Base-by-base conservation (phyloP, 2,888 invertebrate species). In the Rhagonycha fulva region DNA sequence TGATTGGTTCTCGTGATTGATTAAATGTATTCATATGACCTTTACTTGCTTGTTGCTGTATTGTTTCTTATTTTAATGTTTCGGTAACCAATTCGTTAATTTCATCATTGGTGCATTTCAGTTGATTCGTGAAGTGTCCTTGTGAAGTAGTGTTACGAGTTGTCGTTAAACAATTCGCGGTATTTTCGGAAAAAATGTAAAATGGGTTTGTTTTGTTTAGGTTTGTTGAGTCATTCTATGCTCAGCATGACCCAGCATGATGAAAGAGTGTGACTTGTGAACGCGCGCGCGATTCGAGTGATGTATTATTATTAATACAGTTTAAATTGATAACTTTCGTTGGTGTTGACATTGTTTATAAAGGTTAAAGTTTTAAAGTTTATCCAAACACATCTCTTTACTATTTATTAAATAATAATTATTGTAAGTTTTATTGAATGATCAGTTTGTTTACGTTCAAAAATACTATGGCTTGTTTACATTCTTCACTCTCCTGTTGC, bases 1-100 rank as follows among this genome's bases (percentile, higher is more conserved):
- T 76, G 79, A 84, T 84, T 84, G 83, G 84, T 78, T 71, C 74
- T 68, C 74, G 71, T 72, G 75, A 80, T 82, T 82, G 83, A 84
- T 85, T 84, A 82, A 82, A 83, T 83, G 81, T 82, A 83, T 84
- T 84, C 84, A 83, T 84, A 83, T 85, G 85, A 85, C 84, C 85
- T 85, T 85, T 85, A 80, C 76, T 85, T 80, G 76, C 79, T 80
- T 80, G 80, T 79, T 80, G 77, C 79, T 80, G 76, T 79, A 80
- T 80, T 79, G 79, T 78, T 77, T 75, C 80, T 80, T 79, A 77
- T 74, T 69, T 74, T 70, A 68, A 63, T 76, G 47, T 47, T 75
- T 71, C 62, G 69, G 68, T 66, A 70, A 72, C 70, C 30, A 68
- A 74, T 62, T 75, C 9, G 68, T 68, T 47, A 68, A 23, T 72